Conservation (phyloP, 1,140 invertebrate species). For the Nasonia longicornis region DNA sequence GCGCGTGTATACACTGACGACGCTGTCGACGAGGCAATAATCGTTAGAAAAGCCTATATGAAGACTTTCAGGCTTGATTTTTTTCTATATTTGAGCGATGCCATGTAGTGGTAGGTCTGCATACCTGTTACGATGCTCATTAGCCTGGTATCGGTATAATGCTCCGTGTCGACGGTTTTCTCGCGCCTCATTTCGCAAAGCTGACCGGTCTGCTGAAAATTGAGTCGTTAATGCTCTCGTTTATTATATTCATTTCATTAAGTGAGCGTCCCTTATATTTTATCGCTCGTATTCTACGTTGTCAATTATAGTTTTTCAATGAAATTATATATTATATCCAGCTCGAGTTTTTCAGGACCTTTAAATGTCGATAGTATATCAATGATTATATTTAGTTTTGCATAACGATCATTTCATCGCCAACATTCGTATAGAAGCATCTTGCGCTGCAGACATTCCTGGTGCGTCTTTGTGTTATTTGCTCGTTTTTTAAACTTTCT, state of each 20-base stretch:
- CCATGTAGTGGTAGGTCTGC: no score
- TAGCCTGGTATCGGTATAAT: background rate
- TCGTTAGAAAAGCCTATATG: conserved; percentile 19
- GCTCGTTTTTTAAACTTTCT: background rate
- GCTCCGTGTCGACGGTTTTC: background rate
- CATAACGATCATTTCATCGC: background rate
- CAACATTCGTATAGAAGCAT: conserved; percentile 7
- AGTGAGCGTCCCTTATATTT: no score
- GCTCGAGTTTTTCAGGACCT: no score
- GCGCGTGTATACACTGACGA: background rate
- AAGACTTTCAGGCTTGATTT: background rate
- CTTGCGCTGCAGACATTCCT: conserved; percentile 7
- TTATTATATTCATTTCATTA: no score
- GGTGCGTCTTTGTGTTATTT: background rate
- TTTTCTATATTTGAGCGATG: background rate
- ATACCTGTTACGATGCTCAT: background rate
- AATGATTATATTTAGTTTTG: no score
- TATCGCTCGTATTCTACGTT: no score
- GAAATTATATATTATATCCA: no score
- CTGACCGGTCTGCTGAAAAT: no score
- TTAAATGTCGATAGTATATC: no score
- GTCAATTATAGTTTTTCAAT: no score
- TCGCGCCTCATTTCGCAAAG: background rate
- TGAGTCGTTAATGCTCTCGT: no score
- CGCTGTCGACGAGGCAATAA: background rate